Conservation (phyloP, 2,888 invertebrate genomes). For the Sinodicranocentrus sp. region DNA sequence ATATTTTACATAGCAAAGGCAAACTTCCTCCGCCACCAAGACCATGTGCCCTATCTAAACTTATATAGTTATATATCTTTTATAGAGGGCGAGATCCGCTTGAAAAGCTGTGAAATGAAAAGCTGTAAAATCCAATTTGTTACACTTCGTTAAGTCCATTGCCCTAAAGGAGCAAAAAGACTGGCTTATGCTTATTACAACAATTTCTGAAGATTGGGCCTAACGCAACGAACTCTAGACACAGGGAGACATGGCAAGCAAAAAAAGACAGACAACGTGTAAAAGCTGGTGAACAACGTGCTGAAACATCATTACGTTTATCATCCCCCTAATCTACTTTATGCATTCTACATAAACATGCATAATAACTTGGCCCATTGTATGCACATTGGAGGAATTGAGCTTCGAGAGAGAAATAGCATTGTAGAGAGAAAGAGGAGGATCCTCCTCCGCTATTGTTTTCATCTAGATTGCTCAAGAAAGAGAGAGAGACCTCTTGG, state of each 20-base stretch:
- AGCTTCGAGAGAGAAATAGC: no score
- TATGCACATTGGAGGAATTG: not conserved
- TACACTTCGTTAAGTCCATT: conserved; percentile 56
- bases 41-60: no score
- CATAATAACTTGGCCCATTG: no score
- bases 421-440: no score
- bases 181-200: conserved; percentile 24
- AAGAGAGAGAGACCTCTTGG: no score
- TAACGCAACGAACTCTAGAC: not conserved
- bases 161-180: conserved; percentile 48
- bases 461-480: no score
- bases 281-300: not conserved
- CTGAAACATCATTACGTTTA: conserved; percentile 12
- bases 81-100: conserved; percentile 27
- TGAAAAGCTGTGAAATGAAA: conserved; percentile 52
- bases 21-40: no score
- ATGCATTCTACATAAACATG: no score
- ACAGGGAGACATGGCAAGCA: not conserved
- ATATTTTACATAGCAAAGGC: no score
- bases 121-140: conserved; percentile 65
- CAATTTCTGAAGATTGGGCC: not conserved
- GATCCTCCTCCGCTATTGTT: no score
- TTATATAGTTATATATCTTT: no score
- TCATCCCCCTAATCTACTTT: conserved; percentile 10
- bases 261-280: not conserved